Evolutionary conservation across 2,888 invertebrate species (phyloP).

Genomic region (Drosophila siamana): DNA sequence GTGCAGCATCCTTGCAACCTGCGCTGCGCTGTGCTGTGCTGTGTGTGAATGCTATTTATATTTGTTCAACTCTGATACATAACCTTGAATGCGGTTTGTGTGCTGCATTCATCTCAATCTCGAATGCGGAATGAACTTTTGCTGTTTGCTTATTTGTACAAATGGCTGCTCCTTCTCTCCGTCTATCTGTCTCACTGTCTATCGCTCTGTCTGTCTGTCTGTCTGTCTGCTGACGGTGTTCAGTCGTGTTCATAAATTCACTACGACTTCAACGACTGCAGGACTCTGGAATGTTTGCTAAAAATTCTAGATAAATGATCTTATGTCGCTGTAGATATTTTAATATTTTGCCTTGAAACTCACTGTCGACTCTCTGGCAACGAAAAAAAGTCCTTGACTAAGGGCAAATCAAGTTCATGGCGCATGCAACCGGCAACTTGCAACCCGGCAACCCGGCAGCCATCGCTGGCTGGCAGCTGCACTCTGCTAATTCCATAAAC

Average conservation of each 20-base stretch:
- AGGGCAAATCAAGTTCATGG: conserved; percentile 84
- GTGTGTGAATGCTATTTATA: conserved; percentile 47
- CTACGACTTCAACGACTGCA: conserved; percentile 1
- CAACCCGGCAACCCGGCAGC: neutral
- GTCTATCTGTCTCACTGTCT: neutral
- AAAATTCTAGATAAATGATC: conserved; percentile 75
- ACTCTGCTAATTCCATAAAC: conserved; percentile 80
- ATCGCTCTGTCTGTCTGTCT: neutral
- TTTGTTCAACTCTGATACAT: conserved; percentile 80
- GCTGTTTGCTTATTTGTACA: conserved; percentile 75
- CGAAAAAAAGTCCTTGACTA: conserved; percentile 83
- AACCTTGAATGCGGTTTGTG: conserved; percentile 80
- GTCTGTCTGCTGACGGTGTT: neutral
- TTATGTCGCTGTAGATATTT: conserved; percentile 75
- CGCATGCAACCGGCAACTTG: conserved; percentile 49
- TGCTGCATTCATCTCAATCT: conserved; percentile 63
- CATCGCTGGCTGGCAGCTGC: conserved; percentile 39
- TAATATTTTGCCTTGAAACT: conserved; percentile 75
- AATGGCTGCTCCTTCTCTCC: conserved; percentile 70
- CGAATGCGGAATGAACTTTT: conserved; percentile 45
- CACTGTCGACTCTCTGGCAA: conserved; percentile 6
- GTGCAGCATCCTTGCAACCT: conserved; percentile 45
- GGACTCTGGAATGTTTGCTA: conserved; percentile 46
- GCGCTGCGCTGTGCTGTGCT: neutral
- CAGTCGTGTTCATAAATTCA: conserved; percentile 82